Evolutionary conservation across 2,797 vertebrate genomes (phyloP).

Genomic region (Carduelis carduelis): DNA sequence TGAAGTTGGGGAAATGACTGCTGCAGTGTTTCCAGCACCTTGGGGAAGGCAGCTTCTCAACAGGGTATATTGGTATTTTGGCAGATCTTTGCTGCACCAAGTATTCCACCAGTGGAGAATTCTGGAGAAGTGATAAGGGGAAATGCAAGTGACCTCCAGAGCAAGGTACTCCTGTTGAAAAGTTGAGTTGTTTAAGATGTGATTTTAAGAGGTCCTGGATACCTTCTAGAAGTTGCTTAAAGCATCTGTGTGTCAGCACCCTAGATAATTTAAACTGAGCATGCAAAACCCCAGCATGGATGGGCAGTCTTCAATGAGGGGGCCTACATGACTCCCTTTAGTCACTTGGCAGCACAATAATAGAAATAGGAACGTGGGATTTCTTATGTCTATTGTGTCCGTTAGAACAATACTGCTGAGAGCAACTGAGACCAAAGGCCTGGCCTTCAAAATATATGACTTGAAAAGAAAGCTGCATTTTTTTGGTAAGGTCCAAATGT

Average conservation of each 20-base stretch:
- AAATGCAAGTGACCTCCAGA: background rate
- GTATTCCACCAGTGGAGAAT: background rate
- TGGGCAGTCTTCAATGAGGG: background rate
- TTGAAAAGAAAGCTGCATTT: slow-evolving; percentile 34
- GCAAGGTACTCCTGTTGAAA: background rate
- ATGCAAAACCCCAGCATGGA: background rate
- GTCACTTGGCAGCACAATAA: slow-evolving; percentile 42
- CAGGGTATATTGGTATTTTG: background rate
- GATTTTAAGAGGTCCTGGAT: background rate
- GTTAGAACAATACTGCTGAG: slow-evolving; percentile 37
- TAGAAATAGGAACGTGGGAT: background rate
- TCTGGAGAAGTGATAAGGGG: background rate
- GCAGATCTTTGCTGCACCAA: background rate
- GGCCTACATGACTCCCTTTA: background rate
- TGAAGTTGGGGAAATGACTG: background rate
- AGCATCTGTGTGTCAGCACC: background rate
- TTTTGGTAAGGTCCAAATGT: slow-evolving; percentile 53
- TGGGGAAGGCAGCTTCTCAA: background rate
- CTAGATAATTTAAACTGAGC: background rate
- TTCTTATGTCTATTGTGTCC: slow-evolving; percentile 50
- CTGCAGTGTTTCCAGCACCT: background rate
- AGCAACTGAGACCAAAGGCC: slow-evolving; percentile 36
- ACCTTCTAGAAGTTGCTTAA: background rate
- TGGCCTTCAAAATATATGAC: slow-evolving; percentile 25
- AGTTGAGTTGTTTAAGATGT: background rate